Base-by-base conservation (phyloP, 2,113 vertebrate species). In the Amphiprion ocellaris region DNA sequence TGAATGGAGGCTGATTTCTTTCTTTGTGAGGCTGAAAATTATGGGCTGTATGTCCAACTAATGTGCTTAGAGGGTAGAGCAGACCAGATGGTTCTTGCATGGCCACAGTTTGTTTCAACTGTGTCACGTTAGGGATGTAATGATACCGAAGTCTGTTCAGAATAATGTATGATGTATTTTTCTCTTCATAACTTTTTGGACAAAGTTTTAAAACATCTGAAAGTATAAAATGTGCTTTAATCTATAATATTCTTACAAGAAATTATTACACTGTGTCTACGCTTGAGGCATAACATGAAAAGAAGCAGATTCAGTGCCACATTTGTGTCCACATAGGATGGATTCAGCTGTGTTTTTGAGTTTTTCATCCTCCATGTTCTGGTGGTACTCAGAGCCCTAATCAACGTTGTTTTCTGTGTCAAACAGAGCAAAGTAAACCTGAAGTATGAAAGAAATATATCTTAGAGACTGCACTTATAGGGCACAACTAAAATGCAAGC, bases 1-100 rank as follows among this genome's bases (percentile, higher is more conserved):
- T 90, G 24, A 77, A 24, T 60, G 14, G 74, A 69, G 30, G 47
- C 12, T 79, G 23, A 37, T 68, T 81, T 28, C 16, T 60, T 68
- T 71, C 47, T 66, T 73, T 67, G 49, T 63, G 33, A 3, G 39
- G 59, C 59, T 73, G 33, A 10, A 58, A 74, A 64, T 49, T 23
- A 66, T 6, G 33, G 26, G 19, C 47, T 39, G n/a, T 55, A 5
- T 65, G 30, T 63, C 60, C 53, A 63, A n/a, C 33, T 58, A 28
- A 83, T 67, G 41, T 46, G 24, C 24, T 65, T 14, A 11, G 41
- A 52, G 33, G 23, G 68, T 12, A 47, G 12, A 75, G 17, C 8
- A 23, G 3, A 46, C 26, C 39, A 10, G n/a, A 74, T 44, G 2
- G 7, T 46, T 33, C 17, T 28, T 41, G 30, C 3, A 23, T 28